Evolutionary conservation across 2,797 vertebrate species (phyloP).

Genomic region (Coccyzus lansbergi): DNA sequence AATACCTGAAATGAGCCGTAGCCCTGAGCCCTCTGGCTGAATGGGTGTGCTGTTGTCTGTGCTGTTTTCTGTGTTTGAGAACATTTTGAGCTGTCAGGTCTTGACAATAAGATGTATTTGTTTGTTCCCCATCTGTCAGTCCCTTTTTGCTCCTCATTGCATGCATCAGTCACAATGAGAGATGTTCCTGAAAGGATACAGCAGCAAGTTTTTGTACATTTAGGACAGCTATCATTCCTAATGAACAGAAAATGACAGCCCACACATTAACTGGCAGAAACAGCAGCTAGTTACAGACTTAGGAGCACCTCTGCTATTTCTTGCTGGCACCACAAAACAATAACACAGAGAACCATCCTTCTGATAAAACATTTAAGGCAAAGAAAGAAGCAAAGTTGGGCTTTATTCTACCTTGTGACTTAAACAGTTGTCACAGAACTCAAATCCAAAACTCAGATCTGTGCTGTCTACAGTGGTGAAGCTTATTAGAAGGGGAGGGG

Average conservation of each 20-base stretch:
- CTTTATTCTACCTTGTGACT: no score
- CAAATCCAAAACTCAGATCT: no score
- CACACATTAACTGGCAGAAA: not conserved
- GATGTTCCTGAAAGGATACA: not conserved
- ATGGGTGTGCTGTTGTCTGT: not conserved
- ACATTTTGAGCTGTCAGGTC: not conserved
- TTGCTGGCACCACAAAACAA: no score
- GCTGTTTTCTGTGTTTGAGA: not conserved
- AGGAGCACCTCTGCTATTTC: not conserved
- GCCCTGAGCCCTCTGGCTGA: not conserved
- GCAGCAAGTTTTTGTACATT: fast-evolving
- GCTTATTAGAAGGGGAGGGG: no score
- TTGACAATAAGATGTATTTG: not conserved
- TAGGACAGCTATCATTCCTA: not conserved
- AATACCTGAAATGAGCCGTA: not conserved
- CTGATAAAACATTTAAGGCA: no score
- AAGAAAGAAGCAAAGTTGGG: no score
- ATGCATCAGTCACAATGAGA: not conserved
- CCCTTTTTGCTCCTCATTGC: not conserved
- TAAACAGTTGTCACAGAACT: no score
- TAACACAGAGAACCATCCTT: no score
- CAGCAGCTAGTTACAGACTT: not conserved
- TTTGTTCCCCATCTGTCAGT: not conserved
- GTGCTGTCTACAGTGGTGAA: no score
- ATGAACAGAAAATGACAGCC: not conserved